A percentile compares a stretch with the other conserved stretches of the same genome.
These are phyloP conservation scores for Mylabris phalerata DNA, from an alignment of 1,140 invertebrate species.

Conservation along the genomic window DNA sequence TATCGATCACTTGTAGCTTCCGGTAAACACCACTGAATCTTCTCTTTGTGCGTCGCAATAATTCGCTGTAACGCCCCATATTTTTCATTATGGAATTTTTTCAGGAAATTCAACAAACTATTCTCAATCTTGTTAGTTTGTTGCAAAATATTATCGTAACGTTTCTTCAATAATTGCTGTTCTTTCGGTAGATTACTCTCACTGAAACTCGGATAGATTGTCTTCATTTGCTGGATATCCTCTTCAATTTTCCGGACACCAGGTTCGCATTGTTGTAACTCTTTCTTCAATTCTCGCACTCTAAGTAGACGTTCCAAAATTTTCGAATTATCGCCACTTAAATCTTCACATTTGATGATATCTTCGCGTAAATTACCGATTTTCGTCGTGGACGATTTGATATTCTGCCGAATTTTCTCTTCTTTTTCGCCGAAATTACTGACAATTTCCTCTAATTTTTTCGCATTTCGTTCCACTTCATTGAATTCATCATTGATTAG, in stretches of 20 bases:
- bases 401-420: slow-evolving; percentile 58
- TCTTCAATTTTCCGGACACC: slow-evolving; percentile 62
- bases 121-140: slow-evolving; percentile 76
- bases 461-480: slow-evolving; percentile 63
- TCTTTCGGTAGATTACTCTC: slow-evolving; percentile 74
- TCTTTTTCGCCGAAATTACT: slow-evolving; percentile 67
- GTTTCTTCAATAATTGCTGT: slow-evolving; percentile 66
- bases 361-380: slow-evolving; percentile 74
- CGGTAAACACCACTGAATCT: slow-evolving; percentile 85
- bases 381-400: slow-evolving; percentile 61
- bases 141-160: slow-evolving; percentile 62
- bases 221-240: slow-evolving; percentile 63
- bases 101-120: slow-evolving; percentile 72
- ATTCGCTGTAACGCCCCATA: slow-evolving; percentile 72
- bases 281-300: slow-evolving; percentile 61
- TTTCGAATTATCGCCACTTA: slow-evolving; percentile 78
- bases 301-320: slow-evolving; percentile 71
- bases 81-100: slow-evolving; percentile 83
- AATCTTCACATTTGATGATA: slow-evolving; percentile 84
- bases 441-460: slow-evolving; percentile 66
- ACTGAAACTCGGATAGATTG: slow-evolving; percentile 70
- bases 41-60: slow-evolving; percentile 74
- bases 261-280: slow-evolving; percentile 57
- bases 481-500: slow-evolving; percentile 73
- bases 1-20: slow-evolving; percentile 83